phyloP scores from a whole-genome alignment of 2,113 vertebrate genomes.

The Macaca fascicularis region T2T-MFA8v1.1 NC_088377.1:166117001-166117500 shows the following conservation, averaged over 20 bases:
- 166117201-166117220: neutral
- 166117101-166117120: conserved; percentile 46
- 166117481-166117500: neutral
- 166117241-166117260: neutral
- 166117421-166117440: neutral
- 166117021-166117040: neutral
- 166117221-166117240: neutral
- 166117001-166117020: neutral
- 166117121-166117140: conserved; percentile 48
- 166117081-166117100: conserved; percentile 56
- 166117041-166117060: neutral
- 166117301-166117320: neutral
- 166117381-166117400: neutral
- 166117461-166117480: neutral
- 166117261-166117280: neutral
- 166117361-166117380: neutral
- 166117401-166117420: neutral
- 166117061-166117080: conserved; percentile 13
- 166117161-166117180: conserved; percentile 5
- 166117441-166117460: neutral
- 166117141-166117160: neutral
- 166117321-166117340: rapidly evolving
- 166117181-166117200: neutral
- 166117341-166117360: neutral
- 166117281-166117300: neutral